These are phyloP conservation scores for Lasaia peninsularis DNA, from an alignment of 1,140 invertebrate species.

Conservation along the genomic window DNA sequence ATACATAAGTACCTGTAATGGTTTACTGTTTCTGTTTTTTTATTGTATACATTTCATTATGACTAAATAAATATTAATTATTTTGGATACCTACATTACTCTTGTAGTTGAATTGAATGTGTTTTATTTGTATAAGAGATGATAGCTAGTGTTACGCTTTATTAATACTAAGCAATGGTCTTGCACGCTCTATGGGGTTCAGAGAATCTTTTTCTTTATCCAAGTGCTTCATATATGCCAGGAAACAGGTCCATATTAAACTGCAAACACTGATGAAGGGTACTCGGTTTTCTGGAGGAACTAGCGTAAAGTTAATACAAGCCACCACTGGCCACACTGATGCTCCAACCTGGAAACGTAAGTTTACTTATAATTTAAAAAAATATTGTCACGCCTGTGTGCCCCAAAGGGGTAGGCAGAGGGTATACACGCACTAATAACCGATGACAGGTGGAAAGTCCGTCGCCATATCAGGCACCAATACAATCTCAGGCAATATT, in stretches of 20 bases:
- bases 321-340: slow-evolving; percentile 90
- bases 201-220: slow-evolving; percentile 65
- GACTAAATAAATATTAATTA: too few relatives aligned
- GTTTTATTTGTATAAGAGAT: neutral
- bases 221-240: slow-evolving; percentile 91
- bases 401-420: too few relatives aligned
- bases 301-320: slow-evolving; percentile 87
- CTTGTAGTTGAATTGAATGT: too few relatives aligned
- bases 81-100: too few relatives aligned
- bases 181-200: neutral
- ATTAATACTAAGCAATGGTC: neutral
- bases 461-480: too few relatives aligned
- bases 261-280: slow-evolving; percentile 90
- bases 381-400: too few relatives aligned
- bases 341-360: slow-evolving; percentile 82
- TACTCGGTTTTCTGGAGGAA: slow-evolving; percentile 88
- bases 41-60: too few relatives aligned
- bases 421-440: too few relatives aligned
- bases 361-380: neutral
- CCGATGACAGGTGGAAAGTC: too few relatives aligned
- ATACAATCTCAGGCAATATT: too few relatives aligned
- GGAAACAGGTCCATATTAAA: slow-evolving; percentile 90
- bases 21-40: too few relatives aligned
- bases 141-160: neutral
- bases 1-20: too few relatives aligned